Conservation (phyloP, 2,797 vertebrate species). For the Dendrocincla tyrannina region DNA sequence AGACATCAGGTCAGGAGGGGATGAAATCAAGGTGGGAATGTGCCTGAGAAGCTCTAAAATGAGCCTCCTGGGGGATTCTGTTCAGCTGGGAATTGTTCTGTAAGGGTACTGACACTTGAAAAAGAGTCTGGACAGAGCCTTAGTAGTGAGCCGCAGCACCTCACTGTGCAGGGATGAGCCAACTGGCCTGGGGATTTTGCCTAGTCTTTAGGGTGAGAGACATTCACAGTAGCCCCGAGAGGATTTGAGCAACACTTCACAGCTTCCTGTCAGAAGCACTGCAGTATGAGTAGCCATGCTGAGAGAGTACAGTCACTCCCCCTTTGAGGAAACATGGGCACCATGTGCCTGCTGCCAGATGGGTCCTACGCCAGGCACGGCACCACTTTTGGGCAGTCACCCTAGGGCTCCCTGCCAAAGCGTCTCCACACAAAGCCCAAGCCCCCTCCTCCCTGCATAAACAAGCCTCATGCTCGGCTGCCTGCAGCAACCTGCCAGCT, state of each 20-base stretch:
- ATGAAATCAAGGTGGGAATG: neutral
- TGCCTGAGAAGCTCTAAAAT: neutral
- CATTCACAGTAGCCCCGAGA: neutral
- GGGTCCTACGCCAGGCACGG: neutral
- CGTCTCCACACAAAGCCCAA: neutral
- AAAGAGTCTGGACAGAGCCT: neutral
- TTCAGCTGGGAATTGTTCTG: neutral
- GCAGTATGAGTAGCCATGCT: neutral
- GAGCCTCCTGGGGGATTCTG: neutral
- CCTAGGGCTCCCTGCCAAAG: neutral
- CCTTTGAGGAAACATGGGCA: neutral
- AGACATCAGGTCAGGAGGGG: neutral
- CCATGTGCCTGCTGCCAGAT: rapidly evolving
- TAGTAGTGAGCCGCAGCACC: neutral
- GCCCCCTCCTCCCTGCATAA: neutral
- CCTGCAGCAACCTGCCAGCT: neutral
- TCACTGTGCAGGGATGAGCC: rapidly evolving
- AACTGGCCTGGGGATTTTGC: rapidly evolving
- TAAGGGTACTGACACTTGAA: neutral
- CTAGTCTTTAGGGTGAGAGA: neutral
- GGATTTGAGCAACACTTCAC: rapidly evolving
- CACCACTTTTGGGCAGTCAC: rapidly evolving
- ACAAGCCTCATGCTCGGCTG: neutral
- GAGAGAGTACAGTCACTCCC: neutral
- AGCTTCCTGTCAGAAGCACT: neutral